Percentiles rank a stretch among this genome's conserved stretches.
Evolutionary conservation across 2,113 vertebrate species (phyloP).

Genomic region (Neogale vison): DNA sequence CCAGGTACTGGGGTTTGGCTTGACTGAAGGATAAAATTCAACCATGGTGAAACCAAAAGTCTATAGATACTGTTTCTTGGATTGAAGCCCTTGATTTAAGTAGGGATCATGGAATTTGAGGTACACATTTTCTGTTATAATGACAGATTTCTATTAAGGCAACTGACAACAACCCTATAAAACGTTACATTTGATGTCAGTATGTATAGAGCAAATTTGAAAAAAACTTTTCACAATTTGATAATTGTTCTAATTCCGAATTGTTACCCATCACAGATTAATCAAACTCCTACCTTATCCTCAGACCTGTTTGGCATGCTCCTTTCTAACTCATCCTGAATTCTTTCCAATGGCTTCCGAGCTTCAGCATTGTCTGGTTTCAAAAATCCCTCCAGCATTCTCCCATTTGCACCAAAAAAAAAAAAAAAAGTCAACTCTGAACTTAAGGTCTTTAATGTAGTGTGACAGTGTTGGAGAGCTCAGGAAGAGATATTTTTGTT

Average conservation of each 20-base stretch:
- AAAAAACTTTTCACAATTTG: conserved; percentile 46
- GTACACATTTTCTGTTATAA: neutral
- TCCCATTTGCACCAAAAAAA: neutral
- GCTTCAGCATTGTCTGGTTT: conserved; percentile 30
- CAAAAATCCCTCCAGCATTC: neutral
- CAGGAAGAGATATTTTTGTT: neutral
- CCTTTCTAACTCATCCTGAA: conserved; percentile 19
- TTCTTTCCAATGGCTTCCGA: neutral
- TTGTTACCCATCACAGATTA: neutral
- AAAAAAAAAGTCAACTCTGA: conserved; percentile 18
- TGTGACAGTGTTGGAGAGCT: neutral
- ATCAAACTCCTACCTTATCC: neutral
- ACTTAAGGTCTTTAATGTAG: neutral
- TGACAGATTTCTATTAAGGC: neutral
- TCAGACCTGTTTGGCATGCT: neutral
- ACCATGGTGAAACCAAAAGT: neutral
- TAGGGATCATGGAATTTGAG: neutral
- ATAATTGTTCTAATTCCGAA: conserved; percentile 5
- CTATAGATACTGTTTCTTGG: neutral
- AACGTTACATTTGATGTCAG: conserved; percentile 2
- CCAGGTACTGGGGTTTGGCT: neutral
- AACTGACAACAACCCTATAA: neutral
- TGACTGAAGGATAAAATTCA: neutral
- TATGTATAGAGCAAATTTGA: conserved; percentile 8
- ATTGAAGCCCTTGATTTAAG: neutral